A percentile compares a stretch with the other conserved stretches of the same genome.
phyloP scores from a whole-genome alignment of 1,140 invertebrate species.

The Lasioglossum baleicum region DNA sequence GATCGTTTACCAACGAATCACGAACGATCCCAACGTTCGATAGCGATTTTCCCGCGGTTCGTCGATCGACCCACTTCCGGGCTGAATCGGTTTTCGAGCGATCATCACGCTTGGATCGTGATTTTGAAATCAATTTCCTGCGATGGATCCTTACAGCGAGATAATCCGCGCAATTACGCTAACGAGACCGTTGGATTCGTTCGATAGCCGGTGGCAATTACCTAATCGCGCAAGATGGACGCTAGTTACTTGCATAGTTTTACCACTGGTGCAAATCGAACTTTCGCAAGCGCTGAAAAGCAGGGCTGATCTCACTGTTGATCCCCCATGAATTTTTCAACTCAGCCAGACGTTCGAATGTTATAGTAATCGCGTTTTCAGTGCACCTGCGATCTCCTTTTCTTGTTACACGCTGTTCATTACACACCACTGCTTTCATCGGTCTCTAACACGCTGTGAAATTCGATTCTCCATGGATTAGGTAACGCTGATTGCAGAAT shows the following conservation, averaged over 20 bases:
- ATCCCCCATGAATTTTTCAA: too few species aligned
- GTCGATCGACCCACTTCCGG: background rate
- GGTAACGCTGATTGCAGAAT: background rate
- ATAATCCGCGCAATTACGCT: slow-evolving; percentile 13
- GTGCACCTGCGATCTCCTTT: too few species aligned
- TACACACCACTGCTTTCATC: background rate
- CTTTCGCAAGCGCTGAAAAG: slow-evolving; percentile 4
- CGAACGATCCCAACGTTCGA: background rate
- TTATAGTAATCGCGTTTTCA: too few species aligned
- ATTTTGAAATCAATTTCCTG: slow-evolving; percentile 21
- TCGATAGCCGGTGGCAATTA: slow-evolving; percentile 8
- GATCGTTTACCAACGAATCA: background rate
- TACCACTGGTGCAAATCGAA: background rate
- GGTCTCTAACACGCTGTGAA: background rate
- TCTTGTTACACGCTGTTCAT: too few species aligned
- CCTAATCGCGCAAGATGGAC: background rate
- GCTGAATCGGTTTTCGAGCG: background rate
- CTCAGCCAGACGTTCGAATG: too few species aligned
- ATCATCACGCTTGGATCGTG: background rate
- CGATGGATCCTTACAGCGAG: background rate
- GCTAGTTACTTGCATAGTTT: background rate
- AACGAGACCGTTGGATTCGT: slow-evolving; percentile 21
- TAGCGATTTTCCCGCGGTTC: background rate
- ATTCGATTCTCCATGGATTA: background rate
- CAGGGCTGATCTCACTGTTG: background rate